Conservation (phyloP, 2,888 invertebrate species). For the Coelopa pilipes region DNA sequence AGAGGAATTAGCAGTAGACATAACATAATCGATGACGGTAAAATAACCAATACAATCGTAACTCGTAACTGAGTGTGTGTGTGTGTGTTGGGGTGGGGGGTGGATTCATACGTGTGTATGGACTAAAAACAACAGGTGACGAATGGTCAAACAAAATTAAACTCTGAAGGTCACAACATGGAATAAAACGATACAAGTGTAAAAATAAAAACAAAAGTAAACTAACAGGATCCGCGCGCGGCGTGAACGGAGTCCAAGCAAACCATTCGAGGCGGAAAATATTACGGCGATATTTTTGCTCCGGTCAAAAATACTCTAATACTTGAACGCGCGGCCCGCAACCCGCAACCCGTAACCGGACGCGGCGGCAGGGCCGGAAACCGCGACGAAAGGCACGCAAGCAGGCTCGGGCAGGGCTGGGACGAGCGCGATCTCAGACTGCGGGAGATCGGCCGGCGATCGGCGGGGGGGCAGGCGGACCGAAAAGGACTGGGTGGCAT, state of each 20-base stretch:
- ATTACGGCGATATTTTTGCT: slow-evolving; percentile 64
- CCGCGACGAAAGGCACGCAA: slow-evolving; percentile 17
- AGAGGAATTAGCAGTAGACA: too few relatives aligned
- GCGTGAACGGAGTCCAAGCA: too few relatives aligned
- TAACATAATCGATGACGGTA: too few relatives aligned
- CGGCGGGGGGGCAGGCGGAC: too few relatives aligned
- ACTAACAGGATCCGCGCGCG: background rate
- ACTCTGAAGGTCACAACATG: slow-evolving; percentile 4
- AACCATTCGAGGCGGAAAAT: slow-evolving; percentile 42
- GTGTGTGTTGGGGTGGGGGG: too few relatives aligned
- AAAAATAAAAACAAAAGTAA: slow-evolving; percentile 39
- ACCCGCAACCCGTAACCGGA: background rate
- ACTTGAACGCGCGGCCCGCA: slow-evolving; percentile 45
- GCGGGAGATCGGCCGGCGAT: too few relatives aligned
- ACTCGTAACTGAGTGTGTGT: too few relatives aligned
- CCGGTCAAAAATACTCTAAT: slow-evolving; percentile 66
- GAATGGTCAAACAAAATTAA: slow-evolving; percentile 6
- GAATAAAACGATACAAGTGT: slow-evolving; percentile 17
- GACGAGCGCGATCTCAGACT: background rate
- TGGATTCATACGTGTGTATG: slow-evolving; percentile 17
- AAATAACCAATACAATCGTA: too few relatives aligned
- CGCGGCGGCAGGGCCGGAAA: too few relatives aligned
- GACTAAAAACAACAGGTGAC: slow-evolving; percentile 40
- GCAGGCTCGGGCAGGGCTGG: background rate
- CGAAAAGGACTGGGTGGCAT: background rate